Conservation (phyloP, 2,797 vertebrate genomes). For the Melanotaenia trifasciata region DNA sequence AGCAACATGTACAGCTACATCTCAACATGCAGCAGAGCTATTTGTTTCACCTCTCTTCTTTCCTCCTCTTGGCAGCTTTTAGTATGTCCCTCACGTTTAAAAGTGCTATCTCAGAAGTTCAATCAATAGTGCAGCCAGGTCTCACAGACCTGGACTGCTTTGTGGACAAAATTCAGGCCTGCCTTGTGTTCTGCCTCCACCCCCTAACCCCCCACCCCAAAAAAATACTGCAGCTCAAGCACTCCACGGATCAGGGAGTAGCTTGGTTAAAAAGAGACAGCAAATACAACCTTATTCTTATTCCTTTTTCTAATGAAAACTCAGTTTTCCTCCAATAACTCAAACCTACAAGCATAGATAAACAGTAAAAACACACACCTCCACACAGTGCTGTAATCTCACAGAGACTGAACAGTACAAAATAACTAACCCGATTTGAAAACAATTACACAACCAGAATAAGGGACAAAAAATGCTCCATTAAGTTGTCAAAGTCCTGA, state of each 20-base stretch:
- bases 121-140: slow-evolving; percentile 74
- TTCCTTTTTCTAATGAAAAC: slow-evolving; percentile 14
- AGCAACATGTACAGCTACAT: slow-evolving; percentile 35
- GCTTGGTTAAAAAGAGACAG: slow-evolving; percentile 48
- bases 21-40: slow-evolving; percentile 9
- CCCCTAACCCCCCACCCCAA: neutral
- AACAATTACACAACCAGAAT: slow-evolving; percentile 31
- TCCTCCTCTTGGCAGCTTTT: slow-evolving; percentile 46
- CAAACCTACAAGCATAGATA: neutral
- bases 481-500: slow-evolving; percentile 42
- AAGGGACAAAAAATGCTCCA: slow-evolving; percentile 54
- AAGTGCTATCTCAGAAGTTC: slow-evolving; percentile 63
- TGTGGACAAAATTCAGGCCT: slow-evolving; percentile 68
- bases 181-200: slow-evolving; percentile 40
- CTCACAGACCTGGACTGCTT: slow-evolving; percentile 60
- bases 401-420: slow-evolving; percentile 11
- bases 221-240: slow-evolving; percentile 63
- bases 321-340: neutral
- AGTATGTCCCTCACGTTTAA: slow-evolving; percentile 70
- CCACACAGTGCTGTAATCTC: slow-evolving; percentile 2
- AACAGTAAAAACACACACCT: neutral
- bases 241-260: slow-evolving; percentile 63
- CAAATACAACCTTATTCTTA: slow-evolving; percentile 18
- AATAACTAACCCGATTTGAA: slow-evolving; percentile 30
- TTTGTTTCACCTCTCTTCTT: slow-evolving; percentile 23